Conservation (phyloP, 1,140 invertebrate genomes). For the Zophobas atratus region DNA sequence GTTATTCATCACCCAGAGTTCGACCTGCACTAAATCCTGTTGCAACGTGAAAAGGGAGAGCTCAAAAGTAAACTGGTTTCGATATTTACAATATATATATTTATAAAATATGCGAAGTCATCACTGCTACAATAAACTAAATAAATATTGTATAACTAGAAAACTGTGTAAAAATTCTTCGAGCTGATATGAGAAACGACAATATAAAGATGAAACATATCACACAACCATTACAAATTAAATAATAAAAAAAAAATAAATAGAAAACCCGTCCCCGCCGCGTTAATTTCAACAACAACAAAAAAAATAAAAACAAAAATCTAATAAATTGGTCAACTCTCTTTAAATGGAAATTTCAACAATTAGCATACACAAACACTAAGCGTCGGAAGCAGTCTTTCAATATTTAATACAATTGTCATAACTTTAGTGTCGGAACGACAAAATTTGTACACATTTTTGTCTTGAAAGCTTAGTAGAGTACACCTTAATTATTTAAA, state of each 20-base stretch:
- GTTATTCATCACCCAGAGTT: too few relatives aligned
- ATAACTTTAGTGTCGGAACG: too few relatives aligned
- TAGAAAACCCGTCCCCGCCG: not conserved
- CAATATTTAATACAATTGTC: constrained; percentile 16
- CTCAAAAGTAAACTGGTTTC: constrained; percentile 5
- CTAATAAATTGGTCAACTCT: constrained; percentile 1
- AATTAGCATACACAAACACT: constrained; percentile 18
- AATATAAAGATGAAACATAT: not conserved
- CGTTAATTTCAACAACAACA: too few relatives aligned
- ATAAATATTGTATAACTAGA: constrained; percentile 11
- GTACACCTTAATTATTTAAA: not conserved
- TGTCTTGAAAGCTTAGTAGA: constrained; percentile 35
- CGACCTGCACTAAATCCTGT: too few relatives aligned
- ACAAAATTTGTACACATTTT: not conserved
- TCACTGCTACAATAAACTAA: constrained; percentile 33
- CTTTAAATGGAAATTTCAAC: not conserved
- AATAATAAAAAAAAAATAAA: constrained; percentile 15
- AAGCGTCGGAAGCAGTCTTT: constrained; percentile 37
- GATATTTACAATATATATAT: constrained; percentile 40
- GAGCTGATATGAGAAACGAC: not conserved
- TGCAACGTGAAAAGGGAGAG: not conserved
- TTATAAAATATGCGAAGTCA: constrained; percentile 40
- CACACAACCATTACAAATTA: not conserved
- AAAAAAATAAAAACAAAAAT: too few relatives aligned
- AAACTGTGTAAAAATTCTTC: constrained; percentile 16